phyloP scores from a whole-genome alignment of 2,797 vertebrate species.

The Hippocampus kuda region DNA sequence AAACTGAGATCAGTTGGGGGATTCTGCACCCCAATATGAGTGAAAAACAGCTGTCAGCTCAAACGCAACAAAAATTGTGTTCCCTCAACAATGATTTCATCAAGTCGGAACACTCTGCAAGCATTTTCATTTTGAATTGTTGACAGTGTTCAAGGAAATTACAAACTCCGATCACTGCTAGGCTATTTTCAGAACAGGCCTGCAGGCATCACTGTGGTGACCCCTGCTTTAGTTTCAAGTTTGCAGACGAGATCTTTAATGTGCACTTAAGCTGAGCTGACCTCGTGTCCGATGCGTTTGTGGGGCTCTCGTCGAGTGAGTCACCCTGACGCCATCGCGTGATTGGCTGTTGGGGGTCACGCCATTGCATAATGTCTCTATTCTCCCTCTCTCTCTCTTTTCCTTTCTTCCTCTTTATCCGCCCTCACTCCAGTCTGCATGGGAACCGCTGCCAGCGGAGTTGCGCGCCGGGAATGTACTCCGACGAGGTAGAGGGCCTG shows the following conservation, averaged over 20 bases:
- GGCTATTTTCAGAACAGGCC: too few species aligned
- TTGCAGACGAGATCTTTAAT: neutral
- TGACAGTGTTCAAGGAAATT: too few species aligned
- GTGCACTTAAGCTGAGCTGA: conserved; percentile 21
- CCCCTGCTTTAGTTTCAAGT: neutral
- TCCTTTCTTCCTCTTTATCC: conserved; percentile 22
- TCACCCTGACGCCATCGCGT: conserved; percentile 39
- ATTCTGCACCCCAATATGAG: too few species aligned
- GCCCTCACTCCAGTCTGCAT: conserved; percentile 71
- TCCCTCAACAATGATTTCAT: too few species aligned
- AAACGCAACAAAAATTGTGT: too few species aligned
- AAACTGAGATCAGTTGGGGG: too few species aligned
- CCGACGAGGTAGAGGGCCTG: conserved; percentile 60
- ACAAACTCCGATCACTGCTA: too few species aligned
- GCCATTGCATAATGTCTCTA: conserved; percentile 29
- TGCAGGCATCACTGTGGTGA: too few species aligned
- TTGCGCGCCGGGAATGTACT: conserved; percentile 76
- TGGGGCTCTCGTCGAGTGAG: conserved; percentile 32
- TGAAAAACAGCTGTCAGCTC: too few species aligned
- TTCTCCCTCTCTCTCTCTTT: neutral
- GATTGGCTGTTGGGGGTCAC: conserved; percentile 44
- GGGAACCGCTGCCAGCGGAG: conserved; percentile 75
- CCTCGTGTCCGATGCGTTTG: conserved; percentile 27
- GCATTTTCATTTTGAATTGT: too few species aligned
- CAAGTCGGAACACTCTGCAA: too few species aligned